A percentile compares a stretch with the other conserved stretches of the same genome.
phyloP scores from a whole-genome alignment of 2,113 vertebrate species.

The Mesoclemmys tuberculata region DNA sequence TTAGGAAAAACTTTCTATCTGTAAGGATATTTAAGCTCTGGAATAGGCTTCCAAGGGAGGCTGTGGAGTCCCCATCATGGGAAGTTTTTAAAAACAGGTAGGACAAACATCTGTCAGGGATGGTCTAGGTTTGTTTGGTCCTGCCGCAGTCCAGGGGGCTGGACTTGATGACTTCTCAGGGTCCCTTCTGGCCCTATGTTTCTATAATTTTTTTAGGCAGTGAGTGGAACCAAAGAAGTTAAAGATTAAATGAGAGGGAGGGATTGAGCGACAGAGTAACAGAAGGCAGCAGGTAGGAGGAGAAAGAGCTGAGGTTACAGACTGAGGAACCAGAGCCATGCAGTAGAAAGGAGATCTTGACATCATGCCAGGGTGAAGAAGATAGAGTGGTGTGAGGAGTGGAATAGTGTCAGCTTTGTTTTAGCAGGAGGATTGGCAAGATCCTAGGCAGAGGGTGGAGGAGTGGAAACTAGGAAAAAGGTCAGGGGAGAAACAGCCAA shows the following conservation, averaged over 20 bases:
- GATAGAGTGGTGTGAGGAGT: neutral
- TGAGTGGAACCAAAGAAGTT: neutral
- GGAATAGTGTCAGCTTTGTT: neutral
- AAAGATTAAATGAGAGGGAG: neutral
- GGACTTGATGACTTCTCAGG: too few relatives aligned
- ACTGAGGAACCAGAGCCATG: neutral
- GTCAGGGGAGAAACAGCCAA: neutral
- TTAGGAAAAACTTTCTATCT: too few relatives aligned
- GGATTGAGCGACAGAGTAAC: neutral
- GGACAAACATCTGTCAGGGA: too few relatives aligned
- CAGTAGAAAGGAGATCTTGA: neutral
- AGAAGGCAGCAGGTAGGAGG: neutral
- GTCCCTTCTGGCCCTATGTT: too few relatives aligned
- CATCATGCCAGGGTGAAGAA: neutral
- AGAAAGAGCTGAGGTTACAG: neutral
- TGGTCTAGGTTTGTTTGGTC: too few relatives aligned
- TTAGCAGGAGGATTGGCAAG: neutral
- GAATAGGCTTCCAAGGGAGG: too few relatives aligned
- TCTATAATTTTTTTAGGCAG: neutral
- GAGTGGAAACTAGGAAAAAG: neutral
- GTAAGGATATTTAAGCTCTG: too few relatives aligned
- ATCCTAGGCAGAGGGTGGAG: rapidly evolving
- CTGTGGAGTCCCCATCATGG: too few relatives aligned
- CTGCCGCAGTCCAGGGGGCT: too few relatives aligned
- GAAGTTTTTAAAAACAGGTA: too few relatives aligned